Evolutionary conservation across 2,888 invertebrate species (phyloP).

Genomic region (Ichneumon xanthorius): DNA sequence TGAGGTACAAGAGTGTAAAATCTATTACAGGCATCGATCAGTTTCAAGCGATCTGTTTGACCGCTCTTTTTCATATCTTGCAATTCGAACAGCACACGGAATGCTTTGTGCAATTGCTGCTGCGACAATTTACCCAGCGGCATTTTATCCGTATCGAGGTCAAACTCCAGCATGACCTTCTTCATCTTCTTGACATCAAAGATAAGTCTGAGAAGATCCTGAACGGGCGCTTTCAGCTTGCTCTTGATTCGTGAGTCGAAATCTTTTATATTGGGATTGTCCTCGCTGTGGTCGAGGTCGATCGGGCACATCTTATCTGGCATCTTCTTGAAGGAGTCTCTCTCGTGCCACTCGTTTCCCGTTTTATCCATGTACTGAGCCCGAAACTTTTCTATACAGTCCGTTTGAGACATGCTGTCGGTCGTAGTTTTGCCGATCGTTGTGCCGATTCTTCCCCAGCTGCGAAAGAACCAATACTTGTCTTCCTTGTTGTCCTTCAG

Average conservation of each 20-base stretch:
- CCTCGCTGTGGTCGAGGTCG: constrained; percentile 94
- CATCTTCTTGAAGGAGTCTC: constrained; percentile 89
- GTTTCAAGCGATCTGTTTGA: constrained; percentile 84
- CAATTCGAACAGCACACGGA: constrained; percentile 91
- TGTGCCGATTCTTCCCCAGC: constrained; percentile 99
- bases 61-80: constrained; percentile 87
- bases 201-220: constrained; percentile 93
- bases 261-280: constrained; percentile 83
- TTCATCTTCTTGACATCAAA: constrained; percentile 98
- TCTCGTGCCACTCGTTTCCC: constrained; percentile 91
- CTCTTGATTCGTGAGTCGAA: constrained; percentile 88
- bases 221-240: constrained; percentile 91
- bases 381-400: constrained; percentile 89
- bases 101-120: constrained; percentile 95
- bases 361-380: constrained; percentile 91
- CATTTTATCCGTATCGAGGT: constrained; percentile 99
- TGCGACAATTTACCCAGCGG: constrained; percentile 98
- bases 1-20: constrained; percentile 99
- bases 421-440: constrained; percentile 92
- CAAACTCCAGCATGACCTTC: constrained; percentile 96
- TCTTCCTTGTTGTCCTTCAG: constrained; percentile 90
- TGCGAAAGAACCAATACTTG: constrained; percentile 92
- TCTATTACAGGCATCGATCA: constrained; percentile 95
- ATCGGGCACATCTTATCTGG: constrained; percentile 93
- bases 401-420: constrained; percentile 85